phyloP scores from a whole-genome alignment of 1,140 invertebrate species.

The Mizuhopecten yessoensis region DNA sequence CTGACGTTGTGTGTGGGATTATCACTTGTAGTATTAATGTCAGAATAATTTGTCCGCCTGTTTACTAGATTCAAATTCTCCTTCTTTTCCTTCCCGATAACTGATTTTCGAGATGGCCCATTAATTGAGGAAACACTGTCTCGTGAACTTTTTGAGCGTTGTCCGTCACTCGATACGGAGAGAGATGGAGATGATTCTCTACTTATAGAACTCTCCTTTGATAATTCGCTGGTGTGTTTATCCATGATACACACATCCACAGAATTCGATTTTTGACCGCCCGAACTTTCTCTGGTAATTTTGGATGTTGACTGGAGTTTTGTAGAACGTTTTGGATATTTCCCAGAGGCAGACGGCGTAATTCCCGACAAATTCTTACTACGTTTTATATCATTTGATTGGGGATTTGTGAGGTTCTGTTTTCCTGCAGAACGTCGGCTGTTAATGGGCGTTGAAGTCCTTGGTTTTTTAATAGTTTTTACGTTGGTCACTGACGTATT shows the following conservation, averaged over 20 bases:
- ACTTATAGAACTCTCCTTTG: background rate
- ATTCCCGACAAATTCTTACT: background rate
- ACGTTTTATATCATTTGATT: background rate
- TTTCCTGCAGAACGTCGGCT: background rate
- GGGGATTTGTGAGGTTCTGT: background rate
- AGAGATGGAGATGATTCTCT: background rate
- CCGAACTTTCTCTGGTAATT: background rate
- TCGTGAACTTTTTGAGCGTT: background rate
- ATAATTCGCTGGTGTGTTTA: background rate
- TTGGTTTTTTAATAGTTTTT: background rate
- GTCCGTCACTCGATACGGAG: background rate
- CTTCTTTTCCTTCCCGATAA: slow-evolving; percentile 5
- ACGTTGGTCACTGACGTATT: background rate
- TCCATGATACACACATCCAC: background rate
- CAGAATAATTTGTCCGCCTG: background rate
- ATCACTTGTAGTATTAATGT: background rate
- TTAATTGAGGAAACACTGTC: background rate
- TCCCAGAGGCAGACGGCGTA: too few species aligned
- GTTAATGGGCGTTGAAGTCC: background rate
- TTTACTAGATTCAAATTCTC: background rate
- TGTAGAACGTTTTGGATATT: background rate
- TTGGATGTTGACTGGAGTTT: background rate
- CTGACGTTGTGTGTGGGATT: background rate
- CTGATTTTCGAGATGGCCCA: background rate
- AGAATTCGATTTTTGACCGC: background rate